Conservation (phyloP, 1,140 invertebrate genomes). For the Bombus consobrinus region DNA sequence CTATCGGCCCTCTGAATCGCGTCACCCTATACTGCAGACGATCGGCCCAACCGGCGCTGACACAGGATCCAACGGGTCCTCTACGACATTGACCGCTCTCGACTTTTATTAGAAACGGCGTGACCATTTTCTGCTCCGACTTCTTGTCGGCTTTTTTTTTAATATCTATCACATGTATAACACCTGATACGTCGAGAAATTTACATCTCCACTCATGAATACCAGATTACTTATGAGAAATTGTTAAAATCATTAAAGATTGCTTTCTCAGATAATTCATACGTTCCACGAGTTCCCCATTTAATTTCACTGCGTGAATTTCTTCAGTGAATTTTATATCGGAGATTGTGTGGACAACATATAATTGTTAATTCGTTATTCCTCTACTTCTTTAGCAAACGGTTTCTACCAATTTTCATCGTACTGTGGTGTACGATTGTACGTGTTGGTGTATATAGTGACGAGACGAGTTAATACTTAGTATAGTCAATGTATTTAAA, state of each 20-base stretch:
- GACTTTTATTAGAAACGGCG: slow-evolving; percentile 25
- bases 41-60: slow-evolving; percentile 51
- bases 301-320: too few species aligned
- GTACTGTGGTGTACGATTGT: too few species aligned
- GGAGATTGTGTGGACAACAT: too few species aligned
- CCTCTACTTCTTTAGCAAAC: too few species aligned
- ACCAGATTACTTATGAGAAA: background rate
- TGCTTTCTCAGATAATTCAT: too few species aligned
- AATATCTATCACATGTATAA: background rate
- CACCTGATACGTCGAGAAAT: background rate
- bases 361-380: too few species aligned
- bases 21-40: slow-evolving; percentile 62
- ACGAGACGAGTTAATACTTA: too few species aligned
- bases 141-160: background rate
- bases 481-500: too few species aligned
- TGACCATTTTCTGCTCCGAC: slow-evolving; percentile 5
- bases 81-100: slow-evolving; percentile 29
- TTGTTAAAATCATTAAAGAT: background rate
- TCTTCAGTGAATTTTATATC: too few species aligned
- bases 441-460: too few species aligned
- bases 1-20: slow-evolving; percentile 65
- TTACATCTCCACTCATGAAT: background rate
- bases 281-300: too few species aligned
- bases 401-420: too few species aligned
- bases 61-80: slow-evolving; percentile 56